These are phyloP conservation scores for Apamea anceps DNA, from an alignment of 2,888 invertebrate species.

Conservation along the genomic window DNA sequence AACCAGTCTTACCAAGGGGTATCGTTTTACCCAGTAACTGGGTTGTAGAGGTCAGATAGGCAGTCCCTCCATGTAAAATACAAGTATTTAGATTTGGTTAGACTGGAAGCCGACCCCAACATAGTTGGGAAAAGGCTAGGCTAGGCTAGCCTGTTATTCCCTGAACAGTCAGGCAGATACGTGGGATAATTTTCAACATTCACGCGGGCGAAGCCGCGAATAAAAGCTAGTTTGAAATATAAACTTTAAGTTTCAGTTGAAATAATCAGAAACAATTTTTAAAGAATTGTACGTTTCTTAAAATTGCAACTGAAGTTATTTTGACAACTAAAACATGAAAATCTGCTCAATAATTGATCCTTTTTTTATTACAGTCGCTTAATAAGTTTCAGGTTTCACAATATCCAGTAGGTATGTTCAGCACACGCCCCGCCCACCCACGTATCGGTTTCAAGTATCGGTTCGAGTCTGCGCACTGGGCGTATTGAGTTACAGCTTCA, in stretches of 20 bases:
- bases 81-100: too few species aligned
- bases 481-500: slow-evolving; percentile 61
- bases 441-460: slow-evolving; percentile 76
- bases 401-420: slow-evolving; percentile 60
- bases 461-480: slow-evolving; percentile 82
- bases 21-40: too few species aligned
- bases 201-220: too few species aligned
- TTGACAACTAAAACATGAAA: neutral
- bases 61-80: too few species aligned
- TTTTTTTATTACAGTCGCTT: neutral
- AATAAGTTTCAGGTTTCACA: neutral
- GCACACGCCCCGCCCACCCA: slow-evolving; percentile 65
- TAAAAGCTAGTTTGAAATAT: neutral
- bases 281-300: neutral
- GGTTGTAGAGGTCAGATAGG: too few species aligned
- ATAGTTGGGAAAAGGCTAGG: too few species aligned
- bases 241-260: neutral
- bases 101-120: too few species aligned
- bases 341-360: neutral
- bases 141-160: too few species aligned
- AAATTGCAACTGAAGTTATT: neutral
- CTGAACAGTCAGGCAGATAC: too few species aligned
- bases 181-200: neutral
- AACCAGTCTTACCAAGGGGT: too few species aligned
- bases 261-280: neutral